Base-by-base conservation (phyloP, 2,113 vertebrate genomes). In the Nannobrachium achirus region DNA sequence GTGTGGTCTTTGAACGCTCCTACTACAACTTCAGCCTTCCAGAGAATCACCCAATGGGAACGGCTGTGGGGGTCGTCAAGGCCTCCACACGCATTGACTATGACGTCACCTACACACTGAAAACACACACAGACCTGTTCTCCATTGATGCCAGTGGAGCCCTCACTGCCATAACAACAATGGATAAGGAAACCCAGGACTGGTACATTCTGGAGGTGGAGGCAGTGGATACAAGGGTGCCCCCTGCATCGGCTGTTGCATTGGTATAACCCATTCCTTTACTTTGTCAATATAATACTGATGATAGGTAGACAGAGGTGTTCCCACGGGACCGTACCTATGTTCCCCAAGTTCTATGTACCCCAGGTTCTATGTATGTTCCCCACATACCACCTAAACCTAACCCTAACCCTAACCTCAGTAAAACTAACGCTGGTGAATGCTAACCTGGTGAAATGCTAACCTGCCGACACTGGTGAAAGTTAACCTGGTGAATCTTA, bases 131-230 rank as follows among this genome's bases (percentile, higher is more conserved):
- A 0, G 85, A 91, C 63, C 68, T 82, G 73, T 95, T 95, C 80
- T 87, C 81, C 19, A 19, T 95, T 1, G 0, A 72, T 20, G n/a
- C 71, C 13, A 63, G 62, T 1, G 94, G 94, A 4, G 68, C 18
- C 49, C 81, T 95, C 2, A 10, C 51, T 49, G 77, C 91, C 44
- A 76, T 59, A 0, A 9, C 4, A 1, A 0, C 0, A 0, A 81
- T 95, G 56, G 87, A 95, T 75, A 87, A 78, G 63, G 94, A 95
- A 14, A 10, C 86, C 10, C 16, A 83, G 3, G 89, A 93, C 56
- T 80, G 84, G 48, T 94, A 90, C 86, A 76, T 83, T 68, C 40
- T 94, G 64, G 56, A 86, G 0, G 89, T 94, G 71, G 80, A 93
- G 78, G 94, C 93, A 6, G 69, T 83, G 67, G 93, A 94, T 80